These are phyloP conservation scores for Stegostoma tigrinum DNA, from an alignment of 2,113 vertebrate species.

Conservation along the genomic window DNA sequence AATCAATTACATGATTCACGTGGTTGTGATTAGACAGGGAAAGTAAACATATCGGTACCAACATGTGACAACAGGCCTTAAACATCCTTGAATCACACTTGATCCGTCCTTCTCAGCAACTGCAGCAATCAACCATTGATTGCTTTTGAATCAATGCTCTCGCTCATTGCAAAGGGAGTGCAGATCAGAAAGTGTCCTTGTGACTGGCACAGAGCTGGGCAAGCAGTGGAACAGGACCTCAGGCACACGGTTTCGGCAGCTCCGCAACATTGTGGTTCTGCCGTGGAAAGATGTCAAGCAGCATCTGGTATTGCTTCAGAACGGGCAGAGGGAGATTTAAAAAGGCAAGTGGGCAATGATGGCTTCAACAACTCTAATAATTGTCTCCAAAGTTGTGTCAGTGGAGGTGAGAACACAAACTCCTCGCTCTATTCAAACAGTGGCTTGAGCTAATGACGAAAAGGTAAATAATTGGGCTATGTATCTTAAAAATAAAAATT, in stretches of 20 bases:
- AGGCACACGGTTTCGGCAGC: not conserved
- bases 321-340: not conserved
- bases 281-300: not conserved
- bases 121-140: not conserved
- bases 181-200: not conserved
- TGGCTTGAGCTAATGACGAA: not conserved
- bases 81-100: not conserved
- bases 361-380: not conserved
- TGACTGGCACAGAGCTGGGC: not conserved
- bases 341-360: not conserved
- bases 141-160: not conserved
- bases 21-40: not conserved
- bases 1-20: not conserved
- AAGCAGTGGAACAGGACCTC: not conserved
- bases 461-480: not conserved
- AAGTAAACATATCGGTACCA: slow-evolving; percentile 18
- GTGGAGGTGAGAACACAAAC: not conserved
- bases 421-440: not conserved
- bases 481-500: not conserved
- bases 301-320: not conserved
- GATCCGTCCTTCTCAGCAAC: not conserved
- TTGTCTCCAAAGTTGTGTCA: not conserved
- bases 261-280: not conserved
- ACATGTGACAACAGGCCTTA: not conserved
- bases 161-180: not conserved